Conservation (phyloP, 2,797 vertebrate species). For the Pseudocheirus occidentalis region DNA sequence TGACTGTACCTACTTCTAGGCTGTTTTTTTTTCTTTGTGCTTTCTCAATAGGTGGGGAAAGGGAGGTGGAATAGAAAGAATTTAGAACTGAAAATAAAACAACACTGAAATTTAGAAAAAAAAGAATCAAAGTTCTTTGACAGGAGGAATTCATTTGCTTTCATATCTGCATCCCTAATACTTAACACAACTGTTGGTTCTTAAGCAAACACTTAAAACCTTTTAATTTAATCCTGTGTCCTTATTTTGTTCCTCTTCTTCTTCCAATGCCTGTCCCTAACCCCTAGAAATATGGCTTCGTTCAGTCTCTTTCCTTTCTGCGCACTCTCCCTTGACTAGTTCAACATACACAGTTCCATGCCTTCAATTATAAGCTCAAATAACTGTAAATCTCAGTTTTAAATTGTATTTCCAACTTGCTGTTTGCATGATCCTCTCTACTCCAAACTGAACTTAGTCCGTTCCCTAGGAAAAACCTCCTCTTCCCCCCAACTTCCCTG, state of each 20-base stretch:
- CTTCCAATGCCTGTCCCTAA: background rate
- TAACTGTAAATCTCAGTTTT: background rate
- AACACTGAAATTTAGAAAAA: background rate
- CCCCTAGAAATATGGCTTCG: background rate
- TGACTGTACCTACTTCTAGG: background rate
- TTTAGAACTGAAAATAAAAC: background rate
- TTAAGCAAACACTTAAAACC: background rate
- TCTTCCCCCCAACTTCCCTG: background rate
- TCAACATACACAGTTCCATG: background rate
- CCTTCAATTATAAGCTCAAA: background rate
- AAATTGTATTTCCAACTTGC: background rate
- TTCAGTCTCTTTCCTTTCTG: background rate
- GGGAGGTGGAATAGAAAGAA: background rate
- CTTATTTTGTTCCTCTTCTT: background rate
- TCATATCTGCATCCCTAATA: background rate
- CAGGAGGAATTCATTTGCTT: background rate
- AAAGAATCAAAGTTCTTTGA: background rate
- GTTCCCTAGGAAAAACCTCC: background rate
- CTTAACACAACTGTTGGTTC: background rate
- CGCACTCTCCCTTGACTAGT: background rate
- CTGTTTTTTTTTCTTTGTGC: background rate
- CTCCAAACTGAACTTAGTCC: background rate
- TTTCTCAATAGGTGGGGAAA: background rate
- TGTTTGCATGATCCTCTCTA: background rate
- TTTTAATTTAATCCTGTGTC: background rate